A percentile compares a stretch with the other conserved stretches of the same genome.
Evolutionary conservation across 2,888 invertebrate genomes (phyloP).

Genomic region (Diadegma fenestrale): DNA sequence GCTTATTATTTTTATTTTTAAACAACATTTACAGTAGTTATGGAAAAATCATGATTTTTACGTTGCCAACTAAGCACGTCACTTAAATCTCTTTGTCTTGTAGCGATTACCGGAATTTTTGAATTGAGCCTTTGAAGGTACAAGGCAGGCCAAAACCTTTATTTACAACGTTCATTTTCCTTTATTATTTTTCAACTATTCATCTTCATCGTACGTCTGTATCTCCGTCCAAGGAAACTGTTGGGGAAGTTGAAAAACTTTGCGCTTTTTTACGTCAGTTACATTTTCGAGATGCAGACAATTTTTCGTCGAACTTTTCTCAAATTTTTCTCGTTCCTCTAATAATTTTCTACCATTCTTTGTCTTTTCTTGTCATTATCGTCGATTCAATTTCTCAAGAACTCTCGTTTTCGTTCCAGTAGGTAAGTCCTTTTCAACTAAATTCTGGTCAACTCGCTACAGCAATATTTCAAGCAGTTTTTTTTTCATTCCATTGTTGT

Average conservation of each 20-base stretch:
- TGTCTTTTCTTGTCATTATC: neutral
- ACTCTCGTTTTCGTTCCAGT: constrained; percentile 40
- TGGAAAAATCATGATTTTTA: constrained; percentile 10
- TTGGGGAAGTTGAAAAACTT: neutral
- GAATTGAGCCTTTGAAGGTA: constrained; percentile 82
- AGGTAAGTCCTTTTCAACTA: constrained; percentile 69
- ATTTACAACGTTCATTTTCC: constrained; percentile 39
- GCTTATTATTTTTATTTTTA: constrained; percentile 38
- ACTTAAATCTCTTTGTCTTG: constrained; percentile 52
- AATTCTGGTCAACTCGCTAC: constrained; percentile 70
- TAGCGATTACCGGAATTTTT: constrained; percentile 70
- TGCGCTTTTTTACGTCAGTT: neutral
- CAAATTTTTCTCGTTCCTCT: neutral
- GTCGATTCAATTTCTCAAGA: constrained; percentile 18
- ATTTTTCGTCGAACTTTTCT: neutral
- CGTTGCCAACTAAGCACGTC: constrained; percentile 49
- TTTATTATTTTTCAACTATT: neutral
- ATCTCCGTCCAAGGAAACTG: neutral
- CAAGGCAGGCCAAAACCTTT: constrained; percentile 71
- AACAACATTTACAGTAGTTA: constrained; percentile 8
- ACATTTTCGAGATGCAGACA: neutral
- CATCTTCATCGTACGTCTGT: constrained; percentile 1
- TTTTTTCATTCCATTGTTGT: constrained; percentile 21
- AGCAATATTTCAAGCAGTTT: constrained; percentile 43
- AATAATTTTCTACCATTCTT: neutral